Conservation (phyloP, 2,797 vertebrate species). For the Kryptopterus vitreolus region DNA sequence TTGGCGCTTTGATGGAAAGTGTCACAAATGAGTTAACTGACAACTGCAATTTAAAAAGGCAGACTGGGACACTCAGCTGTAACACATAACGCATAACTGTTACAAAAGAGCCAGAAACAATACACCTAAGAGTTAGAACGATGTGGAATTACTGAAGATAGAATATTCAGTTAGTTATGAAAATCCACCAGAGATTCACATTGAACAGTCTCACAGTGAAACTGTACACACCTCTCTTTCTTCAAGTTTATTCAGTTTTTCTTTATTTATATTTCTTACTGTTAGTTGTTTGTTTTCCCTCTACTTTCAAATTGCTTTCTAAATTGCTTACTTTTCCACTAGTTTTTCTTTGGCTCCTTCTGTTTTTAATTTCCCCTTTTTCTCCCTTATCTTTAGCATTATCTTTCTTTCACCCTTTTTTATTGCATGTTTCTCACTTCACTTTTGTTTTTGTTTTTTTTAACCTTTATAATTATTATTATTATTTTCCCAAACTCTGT, state of each 20-base stretch:
- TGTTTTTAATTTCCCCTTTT: neutral
- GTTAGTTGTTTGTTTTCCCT: neutral
- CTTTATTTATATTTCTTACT: neutral
- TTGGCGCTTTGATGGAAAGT: too few species aligned
- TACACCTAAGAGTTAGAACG: neutral
- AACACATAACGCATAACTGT: neutral
- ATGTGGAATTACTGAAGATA: neutral
- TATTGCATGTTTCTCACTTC: neutral
- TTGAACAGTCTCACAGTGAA: neutral
- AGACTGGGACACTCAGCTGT: too few species aligned
- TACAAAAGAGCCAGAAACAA: neutral
- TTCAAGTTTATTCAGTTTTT: too few species aligned
- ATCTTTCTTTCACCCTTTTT: neutral
- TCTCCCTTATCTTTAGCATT: neutral
- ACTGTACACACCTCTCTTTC: too few species aligned
- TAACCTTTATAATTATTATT: neutral
- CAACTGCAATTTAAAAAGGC: too few species aligned
- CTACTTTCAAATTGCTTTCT: neutral
- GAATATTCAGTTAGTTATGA: neutral
- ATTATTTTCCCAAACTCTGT: too few species aligned
- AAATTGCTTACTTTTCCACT: neutral
- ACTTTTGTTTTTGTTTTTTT: neutral
- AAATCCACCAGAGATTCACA: neutral
- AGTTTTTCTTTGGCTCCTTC: too few species aligned
- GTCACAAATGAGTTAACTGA: too few species aligned